Conservation (phyloP, 1,140 invertebrate species). For the Coelopa frigida region DNA sequence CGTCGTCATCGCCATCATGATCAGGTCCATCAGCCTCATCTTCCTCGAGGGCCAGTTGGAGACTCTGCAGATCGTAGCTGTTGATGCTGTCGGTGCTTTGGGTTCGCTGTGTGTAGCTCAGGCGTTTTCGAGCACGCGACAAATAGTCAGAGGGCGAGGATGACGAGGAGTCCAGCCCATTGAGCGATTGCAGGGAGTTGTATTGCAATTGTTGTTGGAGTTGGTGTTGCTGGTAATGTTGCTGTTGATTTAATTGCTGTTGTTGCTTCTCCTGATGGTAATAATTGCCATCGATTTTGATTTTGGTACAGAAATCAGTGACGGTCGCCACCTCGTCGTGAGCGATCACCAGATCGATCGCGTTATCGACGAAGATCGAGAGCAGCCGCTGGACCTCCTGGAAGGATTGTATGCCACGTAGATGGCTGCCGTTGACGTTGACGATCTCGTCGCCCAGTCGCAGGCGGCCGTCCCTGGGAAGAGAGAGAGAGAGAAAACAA, state of each 20-base stretch:
- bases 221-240: not conserved
- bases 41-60: conserved; percentile 21
- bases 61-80: conserved; percentile 31
- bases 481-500: not conserved
- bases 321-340: conserved; percentile 47
- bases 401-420: conserved; percentile 65
- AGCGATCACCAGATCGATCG: conserved; percentile 55
- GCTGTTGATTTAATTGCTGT: conserved; percentile 9
- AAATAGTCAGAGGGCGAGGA: conserved; percentile 7
- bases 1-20: conserved; percentile 3
- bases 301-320: conserved; percentile 42
- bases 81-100: conserved; percentile 38
- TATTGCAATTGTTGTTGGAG: not conserved
- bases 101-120: conserved; percentile 31
- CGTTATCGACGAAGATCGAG: conserved; percentile 43
- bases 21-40: conserved; percentile 10
- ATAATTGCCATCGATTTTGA: conserved; percentile 30
- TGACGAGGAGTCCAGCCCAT: not conserved
- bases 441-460: conserved; percentile 77
- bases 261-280: conserved; percentile 15
- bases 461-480: conserved; percentile 66
- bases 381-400: conserved; percentile 50
- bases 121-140: conserved; percentile 15
- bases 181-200: conserved; percentile 8
- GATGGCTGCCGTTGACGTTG: conserved; percentile 73